These are phyloP conservation scores for Oncopodura yosiiana DNA, from an alignment of 1,140 invertebrate genomes.

Conservation along the genomic window DNA sequence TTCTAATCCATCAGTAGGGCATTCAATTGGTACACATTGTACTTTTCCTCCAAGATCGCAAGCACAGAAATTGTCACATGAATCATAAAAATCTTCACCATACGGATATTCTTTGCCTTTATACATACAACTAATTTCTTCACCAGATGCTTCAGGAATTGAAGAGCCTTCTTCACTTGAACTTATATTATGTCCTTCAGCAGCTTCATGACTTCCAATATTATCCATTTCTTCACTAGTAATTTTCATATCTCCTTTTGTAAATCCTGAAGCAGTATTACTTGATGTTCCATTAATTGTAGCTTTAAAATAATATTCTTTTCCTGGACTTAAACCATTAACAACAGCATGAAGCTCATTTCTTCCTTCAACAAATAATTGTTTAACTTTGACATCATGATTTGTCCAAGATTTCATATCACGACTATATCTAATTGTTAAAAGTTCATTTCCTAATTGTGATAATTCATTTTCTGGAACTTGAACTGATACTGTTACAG, in stretches of 20 bases:
- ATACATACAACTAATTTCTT: conserved; percentile 43
- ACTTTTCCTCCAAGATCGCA: conserved; percentile 52
- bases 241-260: conserved; percentile 11
- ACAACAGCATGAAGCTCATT: conserved; percentile 26
- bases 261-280: conserved; percentile 22
- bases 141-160: conserved; percentile 7
- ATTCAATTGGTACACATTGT: conserved; percentile 66
- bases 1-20: conserved; percentile 68
- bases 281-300: conserved; percentile 23
- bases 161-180: conserved; percentile 16
- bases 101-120: conserved; percentile 50
- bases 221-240: conserved; percentile 11
- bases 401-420: conserved; percentile 24
- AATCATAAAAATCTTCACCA: conserved; percentile 59
- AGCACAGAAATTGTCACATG: conserved; percentile 59
- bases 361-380: conserved; percentile 26
- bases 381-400: conserved; percentile 18
- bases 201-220: conserved; percentile 13
- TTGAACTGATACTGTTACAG: conserved; percentile 21
- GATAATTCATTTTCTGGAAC: conserved; percentile 25
- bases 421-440: conserved; percentile 24
- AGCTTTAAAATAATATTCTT: conserved; percentile 32
- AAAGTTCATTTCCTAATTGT: conserved; percentile 7
- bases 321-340: conserved; percentile 9
- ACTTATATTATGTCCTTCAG: too few species aligned